Conservation (phyloP, 2,113 vertebrate species). For the Glaucidium brasilianum region DNA sequence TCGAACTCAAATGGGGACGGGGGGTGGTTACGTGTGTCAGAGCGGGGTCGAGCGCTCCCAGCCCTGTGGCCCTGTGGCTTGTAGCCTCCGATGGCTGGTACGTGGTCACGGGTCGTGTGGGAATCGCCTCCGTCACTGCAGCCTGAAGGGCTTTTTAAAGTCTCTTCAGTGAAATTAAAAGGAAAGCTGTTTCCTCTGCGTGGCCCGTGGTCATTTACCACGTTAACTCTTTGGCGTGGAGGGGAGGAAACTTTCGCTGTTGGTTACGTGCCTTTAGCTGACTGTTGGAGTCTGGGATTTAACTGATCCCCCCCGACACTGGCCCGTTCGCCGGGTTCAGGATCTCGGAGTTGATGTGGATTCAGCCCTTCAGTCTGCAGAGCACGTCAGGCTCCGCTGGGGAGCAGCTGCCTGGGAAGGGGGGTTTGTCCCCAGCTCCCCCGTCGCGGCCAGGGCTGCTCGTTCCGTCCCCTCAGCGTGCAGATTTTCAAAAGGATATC, state of each 20-base stretch:
- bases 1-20: background rate
- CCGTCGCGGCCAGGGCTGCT: background rate
- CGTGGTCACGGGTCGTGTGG: rapidly evolving
- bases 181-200: background rate
- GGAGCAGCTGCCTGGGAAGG: background rate
- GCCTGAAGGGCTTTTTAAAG: background rate
- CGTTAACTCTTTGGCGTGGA: rapidly evolving
- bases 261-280: rapidly evolving
- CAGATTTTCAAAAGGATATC: background rate
- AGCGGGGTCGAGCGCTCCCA: background rate
- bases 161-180: background rate
- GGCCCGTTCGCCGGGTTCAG: background rate
- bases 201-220: background rate
- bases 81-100: background rate
- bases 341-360: background rate
- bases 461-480: rapidly evolving
- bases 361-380: background rate
- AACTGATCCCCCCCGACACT: background rate
- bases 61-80: background rate
- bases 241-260: background rate
- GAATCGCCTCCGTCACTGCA: background rate
- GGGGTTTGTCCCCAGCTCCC: background rate
- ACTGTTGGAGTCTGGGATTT: background rate
- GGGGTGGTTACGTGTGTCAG: rapidly evolving
- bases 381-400: no score